These are phyloP conservation scores for Corydoras maculifer DNA, from an alignment of 2,113 vertebrate species.

Conservation along the genomic window DNA sequence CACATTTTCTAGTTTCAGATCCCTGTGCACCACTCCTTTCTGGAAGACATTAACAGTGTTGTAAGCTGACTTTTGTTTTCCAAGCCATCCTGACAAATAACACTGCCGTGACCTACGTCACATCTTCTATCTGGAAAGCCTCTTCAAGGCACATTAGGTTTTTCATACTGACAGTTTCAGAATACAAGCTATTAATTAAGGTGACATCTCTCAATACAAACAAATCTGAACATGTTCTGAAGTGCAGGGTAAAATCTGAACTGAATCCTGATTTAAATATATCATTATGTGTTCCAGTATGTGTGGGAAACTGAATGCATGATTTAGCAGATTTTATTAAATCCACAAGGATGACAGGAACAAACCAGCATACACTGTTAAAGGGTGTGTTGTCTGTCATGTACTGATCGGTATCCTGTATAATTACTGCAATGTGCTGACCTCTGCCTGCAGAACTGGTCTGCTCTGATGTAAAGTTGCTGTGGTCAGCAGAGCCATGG, in stretches of 20 bases:
- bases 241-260: neutral
- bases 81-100: neutral
- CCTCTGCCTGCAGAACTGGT: neutral
- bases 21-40: constrained; percentile 95
- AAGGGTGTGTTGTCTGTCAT: neutral
- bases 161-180: neutral
- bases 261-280: neutral
- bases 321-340: neutral
- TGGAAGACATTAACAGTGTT: constrained; percentile 57
- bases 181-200: neutral
- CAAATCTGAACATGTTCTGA: neutral
- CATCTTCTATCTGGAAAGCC: neutral
- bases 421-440: constrained; percentile 7
- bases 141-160: neutral
- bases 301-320: constrained; percentile 1
- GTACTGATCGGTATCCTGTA: constrained; percentile 8
- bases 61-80: neutral
- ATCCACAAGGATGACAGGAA: neutral
- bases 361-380: constrained; percentile 6
- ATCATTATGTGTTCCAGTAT: neutral
- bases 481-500: constrained; percentile 15
- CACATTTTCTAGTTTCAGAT: constrained; percentile 98
- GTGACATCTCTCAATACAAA: neutral
- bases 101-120: neutral
- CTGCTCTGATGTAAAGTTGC: constrained; percentile 9